Conservation (phyloP, 1,140 invertebrate species). For the Cyrtorhinus lividipennis region DNA sequence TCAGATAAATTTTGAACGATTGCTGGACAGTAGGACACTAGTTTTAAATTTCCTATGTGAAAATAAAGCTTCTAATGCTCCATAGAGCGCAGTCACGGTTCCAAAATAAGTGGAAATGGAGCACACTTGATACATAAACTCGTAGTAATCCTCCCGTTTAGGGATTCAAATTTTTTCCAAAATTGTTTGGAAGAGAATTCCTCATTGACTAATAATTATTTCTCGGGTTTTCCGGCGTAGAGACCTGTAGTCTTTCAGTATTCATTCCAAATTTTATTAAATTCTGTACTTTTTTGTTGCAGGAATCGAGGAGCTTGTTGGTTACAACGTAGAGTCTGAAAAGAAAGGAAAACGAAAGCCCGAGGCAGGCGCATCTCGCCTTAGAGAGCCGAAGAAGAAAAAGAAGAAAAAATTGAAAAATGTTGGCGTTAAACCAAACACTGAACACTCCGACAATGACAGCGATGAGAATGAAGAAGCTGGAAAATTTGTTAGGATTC, state of each 20-base stretch:
- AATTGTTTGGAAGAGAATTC: too few relatives aligned
- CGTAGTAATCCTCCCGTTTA: too few relatives aligned
- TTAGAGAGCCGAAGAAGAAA: background rate
- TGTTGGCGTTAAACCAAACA: background rate
- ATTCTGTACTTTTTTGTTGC: background rate
- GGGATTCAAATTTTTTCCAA: too few relatives aligned
- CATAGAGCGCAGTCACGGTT: too few relatives aligned
- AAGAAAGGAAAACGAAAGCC: background rate
- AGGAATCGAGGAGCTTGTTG: conserved; percentile 17
- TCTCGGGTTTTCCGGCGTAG: background rate
- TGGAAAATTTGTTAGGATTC: background rate
- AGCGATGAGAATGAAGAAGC: background rate
- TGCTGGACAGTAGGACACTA: too few relatives aligned
- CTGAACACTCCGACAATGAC: background rate
- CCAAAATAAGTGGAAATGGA: too few relatives aligned
- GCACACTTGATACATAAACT: background rate
- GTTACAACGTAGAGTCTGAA: conserved; percentile 10
- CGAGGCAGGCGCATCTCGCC: background rate
- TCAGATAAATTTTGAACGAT: too few relatives aligned
- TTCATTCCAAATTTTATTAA: background rate
- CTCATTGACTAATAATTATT: too few relatives aligned
- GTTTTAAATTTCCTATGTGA: too few relatives aligned
- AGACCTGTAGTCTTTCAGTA: background rate
- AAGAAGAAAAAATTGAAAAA: background rate
- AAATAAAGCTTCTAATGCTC: too few relatives aligned